A percentile compares a stretch with the other conserved stretches of the same genome.
Conservation (phyloP, 1,140 invertebrate species). For the Aphis craccivora region DNA sequence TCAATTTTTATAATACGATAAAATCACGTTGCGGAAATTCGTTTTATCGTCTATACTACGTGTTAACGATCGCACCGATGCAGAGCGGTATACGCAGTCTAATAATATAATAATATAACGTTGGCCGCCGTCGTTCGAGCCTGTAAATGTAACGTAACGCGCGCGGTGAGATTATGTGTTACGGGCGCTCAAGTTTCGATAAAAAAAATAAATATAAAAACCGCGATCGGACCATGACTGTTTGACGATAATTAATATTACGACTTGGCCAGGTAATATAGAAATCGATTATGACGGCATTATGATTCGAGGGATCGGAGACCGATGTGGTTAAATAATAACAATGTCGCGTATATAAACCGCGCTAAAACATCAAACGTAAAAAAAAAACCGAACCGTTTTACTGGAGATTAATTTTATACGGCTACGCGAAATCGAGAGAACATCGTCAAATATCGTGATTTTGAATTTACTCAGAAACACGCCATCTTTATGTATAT, state of each 20-base stretch:
- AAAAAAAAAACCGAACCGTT: neutral
- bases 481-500: no score
- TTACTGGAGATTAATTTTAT: neutral
- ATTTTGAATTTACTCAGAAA: neutral
- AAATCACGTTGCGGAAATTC: constrained; percentile 8
- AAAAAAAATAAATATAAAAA: neutral
- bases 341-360: neutral
- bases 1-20: neutral
- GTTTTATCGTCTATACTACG: neutral
- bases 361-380: no score
- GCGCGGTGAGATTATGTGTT: neutral
- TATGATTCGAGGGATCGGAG: neutral
- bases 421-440: neutral
- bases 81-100: neutral
- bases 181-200: neutral
- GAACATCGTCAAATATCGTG: neutral
- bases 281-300: neutral
- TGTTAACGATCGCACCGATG: neutral
- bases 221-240: neutral
- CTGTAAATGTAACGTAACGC: neutral
- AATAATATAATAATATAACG: neutral
- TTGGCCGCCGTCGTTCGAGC: no score
- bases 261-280: neutral
- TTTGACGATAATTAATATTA: neutral
- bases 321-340: neutral